These are phyloP conservation scores for Laothoe populi DNA, from an alignment of 2,888 invertebrate species.

Conservation along the genomic window DNA sequence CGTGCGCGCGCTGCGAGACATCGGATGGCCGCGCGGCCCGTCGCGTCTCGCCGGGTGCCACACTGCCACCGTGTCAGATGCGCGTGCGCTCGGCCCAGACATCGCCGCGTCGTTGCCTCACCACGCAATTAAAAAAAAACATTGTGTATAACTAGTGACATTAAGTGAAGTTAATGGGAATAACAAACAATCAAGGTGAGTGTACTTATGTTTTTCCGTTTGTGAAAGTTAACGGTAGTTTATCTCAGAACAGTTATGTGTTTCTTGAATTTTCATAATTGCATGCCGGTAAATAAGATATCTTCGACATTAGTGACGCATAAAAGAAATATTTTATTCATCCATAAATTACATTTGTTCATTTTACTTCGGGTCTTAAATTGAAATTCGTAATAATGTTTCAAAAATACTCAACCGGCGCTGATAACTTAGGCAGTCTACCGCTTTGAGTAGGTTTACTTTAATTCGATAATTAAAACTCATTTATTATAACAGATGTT, in stretches of 20 bases:
- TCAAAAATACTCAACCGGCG: neutral
- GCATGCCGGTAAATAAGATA: neutral
- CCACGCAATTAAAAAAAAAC: conserved; percentile 40
- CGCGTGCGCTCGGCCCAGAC: conserved; percentile 56
- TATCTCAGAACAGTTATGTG: conserved; percentile 51
- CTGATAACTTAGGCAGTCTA: neutral
- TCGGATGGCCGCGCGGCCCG: conserved; percentile 43
- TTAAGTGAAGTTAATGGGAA: conserved; percentile 55
- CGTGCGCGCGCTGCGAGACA: conserved; percentile 46
- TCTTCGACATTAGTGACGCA: conserved; percentile 3
- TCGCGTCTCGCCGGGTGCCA: too few species aligned
- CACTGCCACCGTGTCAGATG: conserved; percentile 60
- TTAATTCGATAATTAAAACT: neutral
- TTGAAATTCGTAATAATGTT: neutral
- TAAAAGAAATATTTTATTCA: neutral
- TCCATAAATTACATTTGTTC: neutral
- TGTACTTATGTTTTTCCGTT: conserved; percentile 50
- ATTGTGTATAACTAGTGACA: conserved; percentile 44
- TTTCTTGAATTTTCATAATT: conserved; percentile 20
- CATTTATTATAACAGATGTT: neutral
- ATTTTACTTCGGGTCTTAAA: neutral
- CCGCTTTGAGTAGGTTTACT: neutral
- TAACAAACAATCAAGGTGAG: conserved; percentile 59
- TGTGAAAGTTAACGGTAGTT: conserved; percentile 53
- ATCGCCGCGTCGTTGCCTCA: conserved; percentile 50